Evolutionary conservation across 2,888 invertebrate species (phyloP), one percentile per base, ranked within the genome.

Genomic region (Dromius quadrimaculatus): DNA sequence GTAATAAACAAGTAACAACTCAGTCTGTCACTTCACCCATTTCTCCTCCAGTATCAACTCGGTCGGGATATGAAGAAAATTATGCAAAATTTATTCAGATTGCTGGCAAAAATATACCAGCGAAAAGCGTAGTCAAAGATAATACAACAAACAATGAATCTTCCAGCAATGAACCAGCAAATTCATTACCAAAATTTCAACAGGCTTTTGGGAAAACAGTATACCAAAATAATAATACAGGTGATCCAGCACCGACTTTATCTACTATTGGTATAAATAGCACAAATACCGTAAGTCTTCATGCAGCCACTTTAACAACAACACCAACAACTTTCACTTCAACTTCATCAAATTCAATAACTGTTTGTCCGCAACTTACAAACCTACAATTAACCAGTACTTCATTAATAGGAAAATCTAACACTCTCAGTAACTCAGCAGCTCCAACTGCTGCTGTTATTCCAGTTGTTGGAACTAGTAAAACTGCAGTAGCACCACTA

Each of bases 201-300:
- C 92, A 92, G 81, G 92, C 90, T 0, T 92, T 92, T 79, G 91
- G 92, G 0, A 91, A 91, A 81, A 87, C 89, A 47, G 88, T 89
- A 45, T 91, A 85, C 78, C 87, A 81, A 64, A 76, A 72, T 20
- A 75, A 76, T 23, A 74, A 72, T n/a, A 41, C 36, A 3, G 59
- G 73, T n/a, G 78, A 77, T 54, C 20, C 72, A 9, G 54, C 71
- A 71, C 62, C 59, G 15, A 43, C 28, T 59, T 9, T 28, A 57
- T 11, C 57, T 9, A 8, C 66, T 38, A 54, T 54, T 36, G 65
- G 34, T 3, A 50, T 50, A 36, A 74, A 68, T 54, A 72, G 63
- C 43, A 72, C 71, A 84, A 80, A 85, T 61, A 66, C 65, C 47
- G 71, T 41, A 36, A 72, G 72, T 57, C 72, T 68, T 19, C 59